These are phyloP conservation scores for Diabrotica balteata DNA, from an alignment of 2,888 invertebrate genomes.

Conservation along the genomic window DNA sequence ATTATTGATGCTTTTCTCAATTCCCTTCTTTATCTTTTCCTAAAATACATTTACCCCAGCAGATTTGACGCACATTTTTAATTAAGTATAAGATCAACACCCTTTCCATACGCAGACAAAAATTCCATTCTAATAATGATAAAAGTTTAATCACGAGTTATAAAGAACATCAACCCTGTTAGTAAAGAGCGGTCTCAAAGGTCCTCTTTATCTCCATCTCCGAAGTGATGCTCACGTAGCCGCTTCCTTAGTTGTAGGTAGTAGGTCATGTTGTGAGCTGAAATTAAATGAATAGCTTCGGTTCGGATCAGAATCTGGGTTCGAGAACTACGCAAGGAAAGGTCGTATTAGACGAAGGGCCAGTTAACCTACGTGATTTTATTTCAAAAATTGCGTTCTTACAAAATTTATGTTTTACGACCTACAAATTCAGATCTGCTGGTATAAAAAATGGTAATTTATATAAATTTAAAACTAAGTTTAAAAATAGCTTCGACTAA, in stretches of 20 bases:
- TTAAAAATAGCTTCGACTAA: too few relatives aligned
- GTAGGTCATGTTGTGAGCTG: constrained; percentile 21
- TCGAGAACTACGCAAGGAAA: not conserved
- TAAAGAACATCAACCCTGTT: constrained; percentile 1
- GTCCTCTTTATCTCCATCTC: constrained; percentile 24
- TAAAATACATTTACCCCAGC: too few relatives aligned
- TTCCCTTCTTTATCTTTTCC: too few relatives aligned
- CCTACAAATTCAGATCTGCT: too few relatives aligned
- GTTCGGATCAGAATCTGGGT: not conserved
- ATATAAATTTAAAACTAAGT: too few relatives aligned
- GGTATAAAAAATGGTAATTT: too few relatives aligned
- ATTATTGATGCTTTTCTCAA: too few relatives aligned
- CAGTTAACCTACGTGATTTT: not conserved
- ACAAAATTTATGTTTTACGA: too few relatives aligned
- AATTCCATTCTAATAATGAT: not conserved
- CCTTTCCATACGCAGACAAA: too few relatives aligned
- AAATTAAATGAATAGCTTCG: constrained; percentile 15
- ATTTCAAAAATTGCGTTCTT: not conserved
- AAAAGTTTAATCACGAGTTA: not conserved
- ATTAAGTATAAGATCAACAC: too few relatives aligned
- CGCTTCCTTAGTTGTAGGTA: constrained; percentile 8
- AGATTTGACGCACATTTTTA: too few relatives aligned
- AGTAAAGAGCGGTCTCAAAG: constrained; percentile 12
- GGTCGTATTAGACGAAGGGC: not conserved
- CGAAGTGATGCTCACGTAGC: constrained; percentile 15